Conservation (phyloP, 2,113 vertebrate species). For the Cyprinodon tularosa region DNA sequence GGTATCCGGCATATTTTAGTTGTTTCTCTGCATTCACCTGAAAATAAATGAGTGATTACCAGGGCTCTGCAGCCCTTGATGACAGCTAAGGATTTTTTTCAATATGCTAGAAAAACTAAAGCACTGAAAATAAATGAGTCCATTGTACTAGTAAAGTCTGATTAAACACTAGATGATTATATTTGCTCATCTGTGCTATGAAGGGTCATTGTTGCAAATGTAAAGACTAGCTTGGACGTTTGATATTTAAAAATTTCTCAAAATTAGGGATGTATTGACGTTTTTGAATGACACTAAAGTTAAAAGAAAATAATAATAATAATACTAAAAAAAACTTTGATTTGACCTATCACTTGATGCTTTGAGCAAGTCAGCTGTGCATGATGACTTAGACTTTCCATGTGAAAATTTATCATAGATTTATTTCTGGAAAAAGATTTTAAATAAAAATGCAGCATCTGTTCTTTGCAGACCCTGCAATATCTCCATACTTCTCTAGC, state of each 20-base stretch:
- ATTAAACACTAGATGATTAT: neutral
- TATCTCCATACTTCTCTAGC: too few relatives aligned
- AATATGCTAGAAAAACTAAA: neutral
- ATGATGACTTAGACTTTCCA: neutral
- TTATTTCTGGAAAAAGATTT: too few relatives aligned
- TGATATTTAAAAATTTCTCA: neutral
- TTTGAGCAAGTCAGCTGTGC: neutral
- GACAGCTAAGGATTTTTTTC: too few relatives aligned
- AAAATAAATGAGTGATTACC: too few relatives aligned
- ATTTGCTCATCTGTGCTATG: neutral
- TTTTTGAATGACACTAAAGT: neutral
- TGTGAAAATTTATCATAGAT: too few relatives aligned
- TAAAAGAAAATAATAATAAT: neutral
- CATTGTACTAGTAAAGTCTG: neutral
- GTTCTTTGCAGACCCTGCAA: too few relatives aligned
- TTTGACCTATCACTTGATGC: neutral
- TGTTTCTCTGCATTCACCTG: too few relatives aligned
- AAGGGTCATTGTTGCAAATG: neutral
- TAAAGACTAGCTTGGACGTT: too few relatives aligned
- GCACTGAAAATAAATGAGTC: neutral
- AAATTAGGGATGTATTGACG: neutral
- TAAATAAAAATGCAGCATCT: too few relatives aligned
- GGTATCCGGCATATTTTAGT: too few relatives aligned
- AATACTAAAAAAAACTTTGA: neutral
- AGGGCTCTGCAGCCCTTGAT: too few relatives aligned